Conservation (phyloP, 2,888 invertebrate species). For the Cheilosia variabilis region DNA sequence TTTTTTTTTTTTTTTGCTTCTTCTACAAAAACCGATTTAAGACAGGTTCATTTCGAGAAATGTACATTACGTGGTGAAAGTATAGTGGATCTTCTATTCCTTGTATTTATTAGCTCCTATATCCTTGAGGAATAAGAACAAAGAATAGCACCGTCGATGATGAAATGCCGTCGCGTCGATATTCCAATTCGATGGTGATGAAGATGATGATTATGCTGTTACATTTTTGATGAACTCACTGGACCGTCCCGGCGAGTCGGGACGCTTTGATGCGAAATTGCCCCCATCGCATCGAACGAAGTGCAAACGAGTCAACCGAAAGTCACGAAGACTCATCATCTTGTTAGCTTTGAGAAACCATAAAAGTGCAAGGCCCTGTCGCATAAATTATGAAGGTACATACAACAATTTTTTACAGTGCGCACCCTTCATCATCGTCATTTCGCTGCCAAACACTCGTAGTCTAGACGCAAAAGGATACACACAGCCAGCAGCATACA, state of each 20-base stretch:
- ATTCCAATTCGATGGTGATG: constrained; percentile 59
- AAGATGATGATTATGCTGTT: constrained; percentile 49
- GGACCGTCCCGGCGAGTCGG: not conserved
- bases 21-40: constrained; percentile 53
- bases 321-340: constrained; percentile 23
- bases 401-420: constrained; percentile 19
- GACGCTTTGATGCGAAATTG: constrained; percentile 6
- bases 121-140: constrained; percentile 27
- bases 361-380: constrained; percentile 47
- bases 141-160: constrained; percentile 27
- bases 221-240: constrained; percentile 61
- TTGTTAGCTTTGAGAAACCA: constrained; percentile 51
- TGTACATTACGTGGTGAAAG: constrained; percentile 65
- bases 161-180: constrained; percentile 38
- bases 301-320: constrained; percentile 40
- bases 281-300: constrained; percentile 15
- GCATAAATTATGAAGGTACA: constrained; percentile 30
- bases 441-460: constrained; percentile 48
- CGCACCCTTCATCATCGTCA: constrained; percentile 36
- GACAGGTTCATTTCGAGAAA: constrained; percentile 67
- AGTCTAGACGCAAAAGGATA: constrained; percentile 52
- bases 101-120: constrained; percentile 30
- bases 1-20: not conserved
- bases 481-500: constrained; percentile 24
- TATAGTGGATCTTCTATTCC: constrained; percentile 21